Conservation (phyloP, 2,797 vertebrate species). For the Melanotaenia parkinsoni region DNA sequence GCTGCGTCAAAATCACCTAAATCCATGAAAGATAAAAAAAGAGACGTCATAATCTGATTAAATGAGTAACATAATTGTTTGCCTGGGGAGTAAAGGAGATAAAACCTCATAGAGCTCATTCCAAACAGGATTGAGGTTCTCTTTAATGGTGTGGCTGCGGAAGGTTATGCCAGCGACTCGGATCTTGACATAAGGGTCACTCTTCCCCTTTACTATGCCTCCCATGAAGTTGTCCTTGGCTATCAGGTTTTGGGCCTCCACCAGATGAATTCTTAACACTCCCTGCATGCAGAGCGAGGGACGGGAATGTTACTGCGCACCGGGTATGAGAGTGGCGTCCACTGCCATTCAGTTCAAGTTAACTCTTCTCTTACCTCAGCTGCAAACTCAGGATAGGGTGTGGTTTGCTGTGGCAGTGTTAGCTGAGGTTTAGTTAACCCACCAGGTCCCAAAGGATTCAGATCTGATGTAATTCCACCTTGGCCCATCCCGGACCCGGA, state of each 20-base stretch:
- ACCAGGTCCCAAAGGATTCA: slow-evolving; percentile 65
- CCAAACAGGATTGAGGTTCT: slow-evolving; percentile 93
- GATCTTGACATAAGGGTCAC: slow-evolving; percentile 92
- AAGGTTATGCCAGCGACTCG: slow-evolving; percentile 87
- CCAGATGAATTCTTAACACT: slow-evolving; percentile 89
- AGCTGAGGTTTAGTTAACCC: slow-evolving; percentile 70
- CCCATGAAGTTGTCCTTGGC: slow-evolving; percentile 94
- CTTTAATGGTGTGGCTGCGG: slow-evolving; percentile 90
- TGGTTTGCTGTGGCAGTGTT: slow-evolving; percentile 81
- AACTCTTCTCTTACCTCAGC: slow-evolving; percentile 82
- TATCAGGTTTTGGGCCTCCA: slow-evolving; percentile 90
- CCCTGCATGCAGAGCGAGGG: slow-evolving; percentile 76
- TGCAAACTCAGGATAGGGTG: slow-evolving; percentile 86
- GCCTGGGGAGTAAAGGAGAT: neutral
- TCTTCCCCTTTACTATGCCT: slow-evolving; percentile 92
- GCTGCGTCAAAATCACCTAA: slow-evolving; percentile 87
- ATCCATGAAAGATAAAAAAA: neutral
- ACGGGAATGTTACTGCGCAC: neutral
- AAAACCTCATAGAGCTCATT: slow-evolving; percentile 92
- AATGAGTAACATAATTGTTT: neutral
- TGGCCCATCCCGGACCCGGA: slow-evolving; percentile 56
- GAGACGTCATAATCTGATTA: neutral
- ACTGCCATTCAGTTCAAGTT: neutral
- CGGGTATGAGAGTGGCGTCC: neutral
- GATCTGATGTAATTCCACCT: slow-evolving; percentile 59